These are phyloP conservation scores for Cetonia aurata DNA, from an alignment of 2,888 invertebrate species.

Conservation along the genomic window DNA sequence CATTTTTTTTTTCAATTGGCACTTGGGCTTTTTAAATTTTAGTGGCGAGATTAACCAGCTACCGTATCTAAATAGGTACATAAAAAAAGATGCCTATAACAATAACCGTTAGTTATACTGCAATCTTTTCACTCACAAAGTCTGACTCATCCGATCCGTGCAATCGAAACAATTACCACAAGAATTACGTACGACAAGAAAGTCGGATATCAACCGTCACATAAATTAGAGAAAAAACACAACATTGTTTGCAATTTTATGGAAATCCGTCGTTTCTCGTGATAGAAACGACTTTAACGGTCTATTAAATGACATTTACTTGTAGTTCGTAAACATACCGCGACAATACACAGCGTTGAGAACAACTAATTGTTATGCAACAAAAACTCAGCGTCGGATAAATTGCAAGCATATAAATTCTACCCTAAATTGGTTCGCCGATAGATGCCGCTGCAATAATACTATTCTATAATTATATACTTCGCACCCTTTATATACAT, in stretches of 20 bases:
- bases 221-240: constrained; percentile 4
- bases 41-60: too few species aligned
- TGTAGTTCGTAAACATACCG: constrained; percentile 3
- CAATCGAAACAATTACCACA: too few species aligned
- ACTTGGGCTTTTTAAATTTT: too few species aligned
- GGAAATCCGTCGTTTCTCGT: constrained; percentile 12
- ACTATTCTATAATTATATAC: background rate
- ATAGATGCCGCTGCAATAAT: constrained; percentile 5
- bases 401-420: background rate
- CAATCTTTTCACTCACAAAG: background rate
- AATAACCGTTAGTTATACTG: too few species aligned
- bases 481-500: background rate
- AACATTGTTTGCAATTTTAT: constrained; percentile 35
- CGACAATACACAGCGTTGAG: constrained; percentile 26
- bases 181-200: constrained; percentile 2
- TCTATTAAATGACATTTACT: constrained; percentile 15
- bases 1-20: too few species aligned
- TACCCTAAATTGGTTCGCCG: constrained; percentile 4
- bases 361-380: constrained; percentile 23
- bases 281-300: constrained; percentile 31
- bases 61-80: too few species aligned
- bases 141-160: background rate
- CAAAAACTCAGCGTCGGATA: constrained; percentile 7
- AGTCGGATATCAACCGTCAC: constrained; percentile 5
- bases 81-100: too few species aligned